A percentile compares a stretch with the other conserved stretches of the same genome.
phyloP scores from a whole-genome alignment of 2,113 vertebrate genomes.

The Rhinolophus sinicus region DNA sequence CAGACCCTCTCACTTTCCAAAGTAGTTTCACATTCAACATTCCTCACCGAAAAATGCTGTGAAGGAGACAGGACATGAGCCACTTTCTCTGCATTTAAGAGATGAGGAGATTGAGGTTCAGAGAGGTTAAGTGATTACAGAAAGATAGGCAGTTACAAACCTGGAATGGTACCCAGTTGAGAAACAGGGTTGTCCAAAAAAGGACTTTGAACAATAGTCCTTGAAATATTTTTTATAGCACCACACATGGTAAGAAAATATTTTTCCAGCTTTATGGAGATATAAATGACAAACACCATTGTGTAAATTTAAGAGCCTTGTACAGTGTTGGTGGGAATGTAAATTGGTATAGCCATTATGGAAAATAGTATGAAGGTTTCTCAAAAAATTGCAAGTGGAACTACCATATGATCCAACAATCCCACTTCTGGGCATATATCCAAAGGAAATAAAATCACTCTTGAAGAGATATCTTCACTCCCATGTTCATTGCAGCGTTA shows the following conservation, averaged over 20 bases:
- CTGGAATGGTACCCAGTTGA: not conserved
- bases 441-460: not conserved
- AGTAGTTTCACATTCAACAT: not conserved
- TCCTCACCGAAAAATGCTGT: not conserved
- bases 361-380: not conserved
- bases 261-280: conserved; percentile 1
- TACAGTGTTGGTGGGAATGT: not conserved
- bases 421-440: not conserved
- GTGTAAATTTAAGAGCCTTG: not conserved
- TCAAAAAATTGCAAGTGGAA: not conserved
- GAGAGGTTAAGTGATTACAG: not conserved
- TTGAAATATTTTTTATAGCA: not conserved
- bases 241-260: not conserved
- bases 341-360: not conserved
- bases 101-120: not conserved
- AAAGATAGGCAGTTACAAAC: not conserved
- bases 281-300: not conserved
- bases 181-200: not conserved
- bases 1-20: not conserved
- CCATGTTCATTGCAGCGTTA: not conserved
- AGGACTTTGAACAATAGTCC: not conserved
- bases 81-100: not conserved
- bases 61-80: not conserved
- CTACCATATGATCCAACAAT: not conserved
- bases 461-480: not conserved